Conservation (phyloP, 1,140 invertebrate species). For the Homalodisca vitripennis region DNA sequence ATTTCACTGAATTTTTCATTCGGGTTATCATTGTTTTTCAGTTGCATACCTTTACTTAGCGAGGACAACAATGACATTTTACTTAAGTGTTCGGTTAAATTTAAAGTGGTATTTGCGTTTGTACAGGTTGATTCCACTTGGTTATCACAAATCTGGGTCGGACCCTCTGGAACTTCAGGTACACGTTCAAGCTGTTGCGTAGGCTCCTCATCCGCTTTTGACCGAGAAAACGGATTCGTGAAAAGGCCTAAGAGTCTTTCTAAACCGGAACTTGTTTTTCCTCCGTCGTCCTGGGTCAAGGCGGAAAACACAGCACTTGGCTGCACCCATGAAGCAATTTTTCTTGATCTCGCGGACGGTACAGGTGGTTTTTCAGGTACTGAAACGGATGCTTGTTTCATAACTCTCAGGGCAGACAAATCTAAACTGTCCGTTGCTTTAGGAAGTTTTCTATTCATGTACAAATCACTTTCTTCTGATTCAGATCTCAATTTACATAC, state of each 20-base stretch:
- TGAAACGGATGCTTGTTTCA: slow-evolving; percentile 22
- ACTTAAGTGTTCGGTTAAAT: not conserved
- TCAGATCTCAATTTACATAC: slow-evolving; percentile 13
- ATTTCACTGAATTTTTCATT: not conserved
- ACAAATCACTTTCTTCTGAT: slow-evolving; percentile 32
- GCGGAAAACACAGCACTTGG: slow-evolving; percentile 22
- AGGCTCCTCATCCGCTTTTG: slow-evolving; percentile 25
- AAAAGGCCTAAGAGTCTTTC: slow-evolving; percentile 44
- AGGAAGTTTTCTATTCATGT: slow-evolving; percentile 31
- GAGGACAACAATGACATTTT: no score
- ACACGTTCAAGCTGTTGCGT: slow-evolving; percentile 4
- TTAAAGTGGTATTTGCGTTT: not conserved
- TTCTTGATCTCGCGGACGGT: slow-evolving; percentile 29
- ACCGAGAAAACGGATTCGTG: slow-evolving; percentile 38
- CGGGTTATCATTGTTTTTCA: not conserved
- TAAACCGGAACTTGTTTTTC: slow-evolving; percentile 37
- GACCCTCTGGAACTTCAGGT: slow-evolving; percentile 27
- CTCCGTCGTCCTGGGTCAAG: slow-evolving; percentile 28
- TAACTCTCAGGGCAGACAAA: slow-evolving; percentile 23
- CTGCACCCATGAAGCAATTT: slow-evolving; percentile 38
- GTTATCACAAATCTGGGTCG: slow-evolving; percentile 21
- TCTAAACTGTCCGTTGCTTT: slow-evolving; percentile 33
- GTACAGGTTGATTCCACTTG: not conserved
- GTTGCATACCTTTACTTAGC: not conserved
- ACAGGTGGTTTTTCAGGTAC: slow-evolving; percentile 21